These are phyloP conservation scores for Tylochromis polylepis DNA, from an alignment of 2,113 vertebrate genomes.

Conservation along the genomic window DNA sequence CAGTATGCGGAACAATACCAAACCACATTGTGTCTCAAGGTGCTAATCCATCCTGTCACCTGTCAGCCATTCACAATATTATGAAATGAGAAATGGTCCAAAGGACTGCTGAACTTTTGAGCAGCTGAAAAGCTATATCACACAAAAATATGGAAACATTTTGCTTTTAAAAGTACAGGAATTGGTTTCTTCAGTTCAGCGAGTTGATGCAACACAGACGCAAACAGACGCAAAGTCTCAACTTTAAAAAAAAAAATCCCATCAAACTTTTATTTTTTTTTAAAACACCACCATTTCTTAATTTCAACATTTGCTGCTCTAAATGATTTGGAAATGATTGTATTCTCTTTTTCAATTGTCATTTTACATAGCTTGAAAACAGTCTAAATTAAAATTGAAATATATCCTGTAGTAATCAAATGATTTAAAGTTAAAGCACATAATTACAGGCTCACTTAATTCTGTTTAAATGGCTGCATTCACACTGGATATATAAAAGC, in stretches of 20 bases:
- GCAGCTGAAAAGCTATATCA: neutral
- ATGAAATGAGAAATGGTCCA: neutral
- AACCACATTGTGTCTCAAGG: neutral
- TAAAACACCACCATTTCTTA: neutral
- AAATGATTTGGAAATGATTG: neutral
- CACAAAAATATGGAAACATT: neutral
- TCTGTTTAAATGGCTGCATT: neutral
- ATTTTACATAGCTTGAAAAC: neutral
- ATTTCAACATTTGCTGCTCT: neutral
- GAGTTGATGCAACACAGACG: neutral
- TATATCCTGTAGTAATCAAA: neutral
- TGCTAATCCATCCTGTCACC: neutral
- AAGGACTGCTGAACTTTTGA: neutral
- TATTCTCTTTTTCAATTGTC: neutral
- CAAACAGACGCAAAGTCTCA: neutral
- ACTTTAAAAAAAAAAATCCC: neutral
- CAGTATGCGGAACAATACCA: neutral
- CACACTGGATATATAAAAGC: neutral
- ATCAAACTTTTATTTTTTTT: rapidly evolving
- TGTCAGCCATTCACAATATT: neutral
- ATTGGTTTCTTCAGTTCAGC: neutral
- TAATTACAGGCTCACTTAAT: neutral
- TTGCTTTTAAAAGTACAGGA: neutral
- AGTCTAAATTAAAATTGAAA: neutral
- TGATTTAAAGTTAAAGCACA: neutral